Conservation (phyloP, 2,113 vertebrate genomes). For the Aepyceros melampus region DNA sequence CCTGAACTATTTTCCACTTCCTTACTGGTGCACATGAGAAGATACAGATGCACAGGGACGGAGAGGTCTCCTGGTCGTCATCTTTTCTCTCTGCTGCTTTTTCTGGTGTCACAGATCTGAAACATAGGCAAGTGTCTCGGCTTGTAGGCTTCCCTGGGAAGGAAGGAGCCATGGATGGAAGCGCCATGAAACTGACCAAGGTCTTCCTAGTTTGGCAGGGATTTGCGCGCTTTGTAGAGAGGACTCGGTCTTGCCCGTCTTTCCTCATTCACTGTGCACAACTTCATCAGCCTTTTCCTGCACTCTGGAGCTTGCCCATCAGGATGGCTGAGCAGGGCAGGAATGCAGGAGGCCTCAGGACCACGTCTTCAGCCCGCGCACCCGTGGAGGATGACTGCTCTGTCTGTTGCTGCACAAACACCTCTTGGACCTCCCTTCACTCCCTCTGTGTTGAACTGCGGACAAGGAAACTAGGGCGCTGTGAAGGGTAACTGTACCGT, state of each 20-base stretch:
- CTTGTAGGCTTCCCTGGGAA: neutral
- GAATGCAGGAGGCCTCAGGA: neutral
- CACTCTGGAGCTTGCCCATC: neutral
- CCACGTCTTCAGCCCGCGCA: neutral
- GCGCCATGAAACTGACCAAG: neutral
- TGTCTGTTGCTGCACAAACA: neutral
- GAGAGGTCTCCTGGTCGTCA: neutral
- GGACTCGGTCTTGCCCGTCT: neutral
- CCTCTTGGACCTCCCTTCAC: neutral
- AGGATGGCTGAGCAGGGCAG: neutral
- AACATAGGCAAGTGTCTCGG: neutral
- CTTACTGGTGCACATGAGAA: neutral
- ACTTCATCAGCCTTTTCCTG: neutral
- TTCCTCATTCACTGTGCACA: neutral
- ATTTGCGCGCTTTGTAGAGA: neutral
- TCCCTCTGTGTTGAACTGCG: neutral
- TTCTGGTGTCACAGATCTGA: neutral
- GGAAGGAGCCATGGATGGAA: neutral
- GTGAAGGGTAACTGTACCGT: accelerated
- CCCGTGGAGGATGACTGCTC: neutral
- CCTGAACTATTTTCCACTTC: neutral
- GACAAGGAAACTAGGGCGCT: neutral
- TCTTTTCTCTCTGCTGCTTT: neutral
- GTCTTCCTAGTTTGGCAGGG: neutral
- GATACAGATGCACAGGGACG: neutral